These are phyloP conservation scores for Phortica okadai DNA, from an alignment of 2,888 invertebrate species.

Conservation along the genomic window DNA sequence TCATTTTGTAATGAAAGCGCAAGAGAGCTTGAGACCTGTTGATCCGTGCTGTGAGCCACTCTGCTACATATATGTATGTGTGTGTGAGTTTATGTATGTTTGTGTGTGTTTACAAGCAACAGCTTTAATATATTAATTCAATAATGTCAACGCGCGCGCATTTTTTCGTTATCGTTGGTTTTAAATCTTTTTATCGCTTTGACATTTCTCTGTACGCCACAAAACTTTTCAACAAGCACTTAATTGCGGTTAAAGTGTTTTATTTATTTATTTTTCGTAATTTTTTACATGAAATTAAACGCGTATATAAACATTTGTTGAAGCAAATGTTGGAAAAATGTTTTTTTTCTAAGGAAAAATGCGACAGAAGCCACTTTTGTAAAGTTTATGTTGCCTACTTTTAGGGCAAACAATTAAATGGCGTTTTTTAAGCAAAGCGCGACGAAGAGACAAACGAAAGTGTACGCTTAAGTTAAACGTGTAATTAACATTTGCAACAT, in stretches of 20 bases:
- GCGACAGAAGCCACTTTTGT: not conserved
- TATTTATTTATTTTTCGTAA: not conserved
- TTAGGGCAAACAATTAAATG: not conserved
- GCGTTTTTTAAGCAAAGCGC: not conserved
- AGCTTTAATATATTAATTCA: too few relatives aligned
- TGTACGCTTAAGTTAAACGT: slow-evolving; percentile 1
- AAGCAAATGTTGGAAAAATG: not conserved
- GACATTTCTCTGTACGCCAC: not conserved
- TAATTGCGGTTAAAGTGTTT: not conserved
- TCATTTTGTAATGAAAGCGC: too few relatives aligned
- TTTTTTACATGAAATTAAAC: not conserved
- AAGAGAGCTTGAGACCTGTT: too few relatives aligned
- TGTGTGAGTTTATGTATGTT: too few relatives aligned
- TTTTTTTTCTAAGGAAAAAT: not conserved
- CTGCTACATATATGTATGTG: too few relatives aligned
- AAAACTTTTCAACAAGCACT: not conserved
- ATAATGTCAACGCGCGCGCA: too few relatives aligned
- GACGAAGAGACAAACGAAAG: not conserved
- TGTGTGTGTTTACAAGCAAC: too few relatives aligned
- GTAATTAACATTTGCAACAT: slow-evolving; percentile 21
- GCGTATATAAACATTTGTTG: not conserved
- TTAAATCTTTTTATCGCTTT: not conserved
- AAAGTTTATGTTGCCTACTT: slow-evolving; percentile 19
- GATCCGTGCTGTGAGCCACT: too few relatives aligned
- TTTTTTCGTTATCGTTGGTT: not conserved